Evolutionary conservation across 2,797 vertebrate species (phyloP).

Genomic region (Cirrhinus mrigala): DNA sequence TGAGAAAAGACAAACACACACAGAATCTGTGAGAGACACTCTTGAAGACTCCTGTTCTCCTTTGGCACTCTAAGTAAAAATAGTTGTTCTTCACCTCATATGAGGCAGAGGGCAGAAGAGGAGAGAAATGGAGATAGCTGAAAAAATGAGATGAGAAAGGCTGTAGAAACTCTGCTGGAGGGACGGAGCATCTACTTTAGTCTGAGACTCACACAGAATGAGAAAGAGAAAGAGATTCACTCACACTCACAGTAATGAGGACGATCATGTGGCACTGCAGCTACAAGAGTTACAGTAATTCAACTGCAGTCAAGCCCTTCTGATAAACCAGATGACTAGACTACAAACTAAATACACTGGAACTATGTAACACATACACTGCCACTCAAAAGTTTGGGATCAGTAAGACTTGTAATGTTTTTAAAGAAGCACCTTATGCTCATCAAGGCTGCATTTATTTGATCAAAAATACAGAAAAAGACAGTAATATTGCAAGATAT

Average conservation of each 20-base stretch:
- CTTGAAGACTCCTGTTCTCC: neutral
- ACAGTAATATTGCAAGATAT: too few relatives aligned
- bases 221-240: neutral
- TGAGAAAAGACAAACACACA: neutral
- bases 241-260: neutral
- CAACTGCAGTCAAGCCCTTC: too few relatives aligned
- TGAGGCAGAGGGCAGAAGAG: neutral
- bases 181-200: slow-evolving; percentile 65
- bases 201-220: slow-evolving; percentile 15
- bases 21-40: neutral
- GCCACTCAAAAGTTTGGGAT: too few relatives aligned
- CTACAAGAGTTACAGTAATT: neutral
- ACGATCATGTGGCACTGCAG: neutral
- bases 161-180: slow-evolving; percentile 65
- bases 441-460: too few relatives aligned
- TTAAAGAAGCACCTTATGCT: too few relatives aligned
- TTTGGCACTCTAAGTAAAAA: neutral
- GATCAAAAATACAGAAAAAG: too few relatives aligned
- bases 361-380: too few relatives aligned
- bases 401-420: too few relatives aligned
- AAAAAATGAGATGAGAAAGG: neutral
- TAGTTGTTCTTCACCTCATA: neutral
- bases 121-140: neutral
- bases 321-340: too few relatives aligned
- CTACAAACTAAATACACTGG: neutral